Evolutionary conservation across 2,888 invertebrate genomes (phyloP), one percentile per base, ranked within the genome.

Genomic region (Escarpia spicata): DNA sequence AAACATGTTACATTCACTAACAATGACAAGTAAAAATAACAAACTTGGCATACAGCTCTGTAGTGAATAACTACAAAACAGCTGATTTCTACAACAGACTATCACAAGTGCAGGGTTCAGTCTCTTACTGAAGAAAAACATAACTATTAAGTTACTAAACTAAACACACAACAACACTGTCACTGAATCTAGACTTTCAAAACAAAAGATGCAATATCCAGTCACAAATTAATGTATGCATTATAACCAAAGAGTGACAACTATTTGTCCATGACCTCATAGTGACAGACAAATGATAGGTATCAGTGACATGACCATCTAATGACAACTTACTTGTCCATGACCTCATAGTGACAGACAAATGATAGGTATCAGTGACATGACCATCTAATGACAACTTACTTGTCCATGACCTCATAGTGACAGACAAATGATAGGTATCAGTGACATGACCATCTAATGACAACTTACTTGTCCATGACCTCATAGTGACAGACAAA

Each of bases 281-380:
- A 98, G 98, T 98, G 2, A 99, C 99, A 2, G 99, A 98, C 96
- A 98, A 97, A 95, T 99, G 98, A 96, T 99, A 99, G 26, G 98
- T 97, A 94, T 98, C 97, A 12, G 9, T 52, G 52, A 52, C 52
- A 52, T 3, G 52, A 52, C 12, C 10, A 52, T 12, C 52, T 12
- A 52, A 12, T 3, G 52, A 52, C 26, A 75, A 2, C 26, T 26
- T 26, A 97, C 98, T 99, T 97, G 94, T 98, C 99, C 94, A 98
- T 98, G 95, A 99, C 99, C 96, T 99, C 99, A 93, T 98, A 98
- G 98, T 98, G 2, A 99, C 99, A 2, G 99, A 98, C 96, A 98
- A 97, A 95, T 99, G 98, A 96, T 99, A 99, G 26, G 98, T 97
- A 94, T 98, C 97, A 12, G 9, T 75, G 75, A 75, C 75, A 26